Conservation (phyloP, 2,888 invertebrate species). For the Rhimphoctona megacephalus region DNA sequence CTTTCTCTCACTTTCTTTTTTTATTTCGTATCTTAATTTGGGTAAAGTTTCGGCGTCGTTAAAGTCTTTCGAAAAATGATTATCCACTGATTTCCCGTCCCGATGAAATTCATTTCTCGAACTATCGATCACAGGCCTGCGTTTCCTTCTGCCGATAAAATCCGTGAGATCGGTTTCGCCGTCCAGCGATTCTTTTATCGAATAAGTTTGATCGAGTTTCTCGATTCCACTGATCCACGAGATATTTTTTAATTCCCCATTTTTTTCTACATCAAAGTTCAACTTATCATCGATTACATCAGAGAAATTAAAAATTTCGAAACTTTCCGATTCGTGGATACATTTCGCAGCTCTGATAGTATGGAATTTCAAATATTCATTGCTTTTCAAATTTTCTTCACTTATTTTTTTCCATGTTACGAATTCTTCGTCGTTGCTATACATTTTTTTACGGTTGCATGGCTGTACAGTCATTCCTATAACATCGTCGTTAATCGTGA, state of each 20-base stretch:
- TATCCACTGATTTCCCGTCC: background rate
- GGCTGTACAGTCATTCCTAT: slow-evolving; percentile 81
- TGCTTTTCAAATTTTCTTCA: slow-evolving; percentile 11
- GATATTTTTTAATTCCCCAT: slow-evolving; percentile 16
- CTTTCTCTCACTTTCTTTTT: background rate
- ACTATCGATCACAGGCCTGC: slow-evolving; percentile 18
- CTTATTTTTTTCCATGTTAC: slow-evolving; percentile 77
- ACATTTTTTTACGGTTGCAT: slow-evolving; percentile 63
- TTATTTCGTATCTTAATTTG: background rate
- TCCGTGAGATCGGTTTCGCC: slow-evolving; percentile 5
- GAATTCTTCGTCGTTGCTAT: slow-evolving; percentile 49
- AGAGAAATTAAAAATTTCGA: background rate
- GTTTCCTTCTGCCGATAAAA: background rate
- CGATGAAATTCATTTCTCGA: slow-evolving; percentile 13
- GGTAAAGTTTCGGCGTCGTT: background rate
- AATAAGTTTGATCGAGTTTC: slow-evolving; percentile 72
- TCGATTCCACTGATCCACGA: slow-evolving; percentile 50
- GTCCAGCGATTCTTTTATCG: slow-evolving; percentile 68
- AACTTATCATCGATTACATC: background rate
- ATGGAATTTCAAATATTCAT: slow-evolving; percentile 39
- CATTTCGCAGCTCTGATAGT: background rate
- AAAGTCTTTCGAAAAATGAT: background rate
- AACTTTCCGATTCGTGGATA: background rate
- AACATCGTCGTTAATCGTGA: slow-evolving; percentile 80
- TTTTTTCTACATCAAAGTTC: background rate